phyloP scores from a whole-genome alignment of 2,797 vertebrate species.

The Cossypha polioptera region DNA sequence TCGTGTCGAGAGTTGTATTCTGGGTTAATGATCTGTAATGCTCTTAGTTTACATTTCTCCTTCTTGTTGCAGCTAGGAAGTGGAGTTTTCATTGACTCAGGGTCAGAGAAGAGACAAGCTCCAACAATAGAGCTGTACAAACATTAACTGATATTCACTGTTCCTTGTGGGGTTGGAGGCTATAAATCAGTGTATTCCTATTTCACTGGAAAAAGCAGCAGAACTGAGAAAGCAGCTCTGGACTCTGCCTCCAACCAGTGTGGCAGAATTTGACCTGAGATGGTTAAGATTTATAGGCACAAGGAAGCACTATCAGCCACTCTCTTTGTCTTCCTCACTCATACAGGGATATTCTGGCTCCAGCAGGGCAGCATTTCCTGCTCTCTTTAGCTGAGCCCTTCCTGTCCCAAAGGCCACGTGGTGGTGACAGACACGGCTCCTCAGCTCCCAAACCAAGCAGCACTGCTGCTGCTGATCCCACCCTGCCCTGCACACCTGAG shows the following conservation, averaged over 20 bases:
- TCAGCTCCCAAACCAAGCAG: neutral
- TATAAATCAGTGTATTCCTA: neutral
- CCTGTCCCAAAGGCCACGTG: rapidly evolving
- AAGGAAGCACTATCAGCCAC: neutral
- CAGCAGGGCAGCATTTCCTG: neutral
- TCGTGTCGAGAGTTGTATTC: neutral
- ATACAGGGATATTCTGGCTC: neutral
- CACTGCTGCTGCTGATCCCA: rapidly evolving
- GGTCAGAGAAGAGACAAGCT: neutral
- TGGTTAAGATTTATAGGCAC: neutral
- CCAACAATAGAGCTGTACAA: neutral
- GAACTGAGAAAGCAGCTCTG: neutral
- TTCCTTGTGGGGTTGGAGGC: neutral
- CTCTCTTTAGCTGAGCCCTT: neutral
- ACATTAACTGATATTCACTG: neutral
- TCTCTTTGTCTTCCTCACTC: neutral
- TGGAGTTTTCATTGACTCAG: neutral
- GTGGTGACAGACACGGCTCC: neutral
- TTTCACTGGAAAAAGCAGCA: neutral
- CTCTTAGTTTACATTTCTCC: neutral
- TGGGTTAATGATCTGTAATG: neutral
- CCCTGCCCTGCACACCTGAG: neutral
- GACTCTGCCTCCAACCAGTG: neutral
- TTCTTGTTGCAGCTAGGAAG: neutral
- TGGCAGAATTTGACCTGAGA: neutral